A percentile compares a stretch with the other conserved stretches of the same genome.
Conservation (phyloP, 2,888 invertebrate genomes). For the Uropetala carovei region DNA sequence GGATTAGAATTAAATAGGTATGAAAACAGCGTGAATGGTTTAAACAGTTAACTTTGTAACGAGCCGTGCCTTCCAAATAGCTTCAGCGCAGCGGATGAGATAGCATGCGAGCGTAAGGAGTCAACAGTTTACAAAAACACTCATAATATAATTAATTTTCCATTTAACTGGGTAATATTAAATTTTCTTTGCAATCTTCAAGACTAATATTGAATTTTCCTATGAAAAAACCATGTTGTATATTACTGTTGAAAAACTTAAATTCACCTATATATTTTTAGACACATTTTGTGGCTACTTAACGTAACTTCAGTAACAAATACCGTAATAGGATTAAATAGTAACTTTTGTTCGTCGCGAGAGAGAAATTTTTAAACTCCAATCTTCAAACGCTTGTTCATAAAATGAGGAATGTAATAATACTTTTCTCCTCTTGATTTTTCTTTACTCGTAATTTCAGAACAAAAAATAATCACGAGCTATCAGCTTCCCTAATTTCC, state of each 20-base stretch:
- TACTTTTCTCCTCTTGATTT: too few relatives aligned
- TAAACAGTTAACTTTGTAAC: background rate
- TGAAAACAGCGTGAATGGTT: constrained; percentile 26
- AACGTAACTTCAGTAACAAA: too few relatives aligned
- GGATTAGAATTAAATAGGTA: constrained; percentile 40
- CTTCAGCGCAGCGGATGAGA: background rate
- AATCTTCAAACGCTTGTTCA: background rate
- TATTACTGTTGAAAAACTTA: too few relatives aligned
- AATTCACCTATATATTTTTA: too few relatives aligned
- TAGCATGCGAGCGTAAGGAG: background rate
- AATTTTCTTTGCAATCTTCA: too few relatives aligned
- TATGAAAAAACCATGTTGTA: too few relatives aligned
- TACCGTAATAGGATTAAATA: too few relatives aligned
- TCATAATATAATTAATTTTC: background rate
- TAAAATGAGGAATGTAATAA: too few relatives aligned
- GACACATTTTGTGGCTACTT: too few relatives aligned
- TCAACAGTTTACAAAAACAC: background rate
- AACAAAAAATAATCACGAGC: background rate
- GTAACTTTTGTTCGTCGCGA: background rate
- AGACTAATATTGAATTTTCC: too few relatives aligned
- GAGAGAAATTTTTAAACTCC: background rate
- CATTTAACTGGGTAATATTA: background rate
- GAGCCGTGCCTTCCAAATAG: background rate
- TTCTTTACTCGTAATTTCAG: background rate
- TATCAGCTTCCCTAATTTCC: background rate